Evolutionary conservation across 2,113 vertebrate species (phyloP).

Genomic region (Thomomys bottae): DNA sequence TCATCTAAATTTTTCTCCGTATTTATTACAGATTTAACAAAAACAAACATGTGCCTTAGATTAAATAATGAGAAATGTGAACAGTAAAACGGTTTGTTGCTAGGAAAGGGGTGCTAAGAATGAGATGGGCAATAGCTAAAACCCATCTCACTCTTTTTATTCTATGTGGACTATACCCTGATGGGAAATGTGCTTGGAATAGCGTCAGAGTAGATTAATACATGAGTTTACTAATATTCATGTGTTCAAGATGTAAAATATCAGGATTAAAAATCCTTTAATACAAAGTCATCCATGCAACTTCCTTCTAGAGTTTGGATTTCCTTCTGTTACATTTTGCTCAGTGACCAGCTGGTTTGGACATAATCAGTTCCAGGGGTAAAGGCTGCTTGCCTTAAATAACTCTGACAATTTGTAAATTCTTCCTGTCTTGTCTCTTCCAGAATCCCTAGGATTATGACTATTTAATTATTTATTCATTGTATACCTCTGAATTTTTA

Average conservation of each 20-base stretch:
- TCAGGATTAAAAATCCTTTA: background rate
- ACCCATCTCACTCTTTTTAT: background rate
- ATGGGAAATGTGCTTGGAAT: conserved; percentile 14
- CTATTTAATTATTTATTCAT: background rate
- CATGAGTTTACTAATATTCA: background rate
- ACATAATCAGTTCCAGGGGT: background rate
- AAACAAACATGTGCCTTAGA: background rate
- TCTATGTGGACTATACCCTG: background rate
- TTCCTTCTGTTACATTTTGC: conserved; percentile 1
- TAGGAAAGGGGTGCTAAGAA: background rate
- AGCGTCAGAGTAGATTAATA: background rate
- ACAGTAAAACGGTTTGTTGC: background rate
- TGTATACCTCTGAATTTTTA: background rate
- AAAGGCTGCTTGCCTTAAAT: background rate
- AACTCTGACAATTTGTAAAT: conserved; percentile 2
- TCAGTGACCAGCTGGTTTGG: background rate
- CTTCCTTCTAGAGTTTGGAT: background rate
- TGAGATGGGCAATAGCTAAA: background rate
- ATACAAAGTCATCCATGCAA: background rate
- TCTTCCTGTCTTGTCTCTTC: conserved; percentile 37
- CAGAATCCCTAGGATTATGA: background rate
- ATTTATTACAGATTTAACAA: conserved; percentile 43
- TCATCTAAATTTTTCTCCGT: conserved; percentile 37
- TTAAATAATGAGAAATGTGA: conserved; percentile 40
- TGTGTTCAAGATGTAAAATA: background rate